These are phyloP conservation scores for Caenorhabditis elegans DNA, from an alignment of 1,140 invertebrate genomes.

Conservation along the genomic window DNA sequence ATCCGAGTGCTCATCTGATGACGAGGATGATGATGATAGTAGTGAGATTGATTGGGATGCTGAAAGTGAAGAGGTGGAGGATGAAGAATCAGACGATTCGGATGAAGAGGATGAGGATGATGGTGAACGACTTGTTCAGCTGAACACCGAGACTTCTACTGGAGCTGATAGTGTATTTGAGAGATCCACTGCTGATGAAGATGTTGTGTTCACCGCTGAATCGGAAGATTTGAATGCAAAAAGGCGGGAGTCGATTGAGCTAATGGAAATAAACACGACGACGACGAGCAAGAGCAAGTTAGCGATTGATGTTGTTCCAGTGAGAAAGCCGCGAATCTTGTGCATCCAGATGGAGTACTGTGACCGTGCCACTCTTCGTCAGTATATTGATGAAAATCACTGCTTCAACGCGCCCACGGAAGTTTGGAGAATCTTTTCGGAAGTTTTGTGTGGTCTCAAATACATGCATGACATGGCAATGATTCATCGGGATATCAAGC, in stretches of 20 bases:
- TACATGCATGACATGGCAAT: constrained; percentile 83
- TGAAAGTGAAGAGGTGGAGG: neutral
- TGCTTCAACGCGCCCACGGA: constrained; percentile 75
- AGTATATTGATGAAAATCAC: constrained; percentile 76
- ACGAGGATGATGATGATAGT: neutral
- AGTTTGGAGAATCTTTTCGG: constrained; percentile 86
- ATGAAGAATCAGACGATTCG: neutral
- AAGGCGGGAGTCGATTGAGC: neutral
- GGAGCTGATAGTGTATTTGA: neutral
- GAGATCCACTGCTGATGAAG: constrained; percentile 34
- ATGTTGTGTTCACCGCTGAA: constrained; percentile 6
- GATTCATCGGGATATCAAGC: constrained; percentile 54
- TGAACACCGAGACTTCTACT: neutral
- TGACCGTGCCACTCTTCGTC: constrained; percentile 71
- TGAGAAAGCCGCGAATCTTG: constrained; percentile 35
- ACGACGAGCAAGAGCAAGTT: neutral
- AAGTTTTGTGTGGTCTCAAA: constrained; percentile 83
- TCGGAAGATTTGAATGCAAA: neutral
- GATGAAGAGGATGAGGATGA: neutral
- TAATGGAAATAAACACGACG: neutral
- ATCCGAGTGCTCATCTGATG: neutral
- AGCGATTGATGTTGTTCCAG: neutral
- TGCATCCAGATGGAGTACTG: constrained; percentile 72
- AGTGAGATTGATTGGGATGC: constrained; percentile 9
- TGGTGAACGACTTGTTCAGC: neutral